Evolutionary conservation across 2,113 vertebrate species (phyloP).

Genomic region (Apeltes quadracus): DNA sequence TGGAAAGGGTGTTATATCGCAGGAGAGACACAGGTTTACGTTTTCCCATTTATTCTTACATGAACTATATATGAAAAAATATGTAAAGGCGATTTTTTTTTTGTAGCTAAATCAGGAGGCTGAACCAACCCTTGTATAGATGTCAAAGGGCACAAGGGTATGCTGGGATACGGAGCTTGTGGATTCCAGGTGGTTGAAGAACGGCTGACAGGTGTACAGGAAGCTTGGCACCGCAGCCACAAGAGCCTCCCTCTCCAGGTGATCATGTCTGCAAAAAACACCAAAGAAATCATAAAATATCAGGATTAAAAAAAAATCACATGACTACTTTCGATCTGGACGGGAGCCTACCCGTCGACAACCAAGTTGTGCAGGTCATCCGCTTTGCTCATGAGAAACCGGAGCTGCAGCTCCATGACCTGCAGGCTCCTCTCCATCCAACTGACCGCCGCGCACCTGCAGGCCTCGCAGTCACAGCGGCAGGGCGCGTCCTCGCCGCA

Average conservation of each 20-base stretch:
- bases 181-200: conserved; percentile 84
- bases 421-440: conserved; percentile 66
- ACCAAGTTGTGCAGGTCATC: conserved; percentile 78
- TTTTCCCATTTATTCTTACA: no score
- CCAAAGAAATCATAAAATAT: not conserved
- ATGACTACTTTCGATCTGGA: not conserved
- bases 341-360: conserved; percentile 34
- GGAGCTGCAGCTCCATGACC: conserved; percentile 75
- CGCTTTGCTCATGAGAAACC: conserved; percentile 78
- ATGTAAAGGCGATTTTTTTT: not conserved
- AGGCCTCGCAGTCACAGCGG: not conserved
- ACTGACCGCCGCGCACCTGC: conserved; percentile 12
- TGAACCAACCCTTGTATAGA: conserved; percentile 70
- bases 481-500: not conserved
- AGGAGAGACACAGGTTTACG: no score
- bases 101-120: not conserved
- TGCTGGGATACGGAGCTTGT: conserved; percentile 50
- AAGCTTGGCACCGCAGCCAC: conserved; percentile 74
- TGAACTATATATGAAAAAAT: no score
- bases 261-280: conserved; percentile 65
- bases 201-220: conserved; percentile 81
- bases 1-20: no score
- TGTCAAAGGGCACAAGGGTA: conserved; percentile 56
- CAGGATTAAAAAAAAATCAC: not conserved
- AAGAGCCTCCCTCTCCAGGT: conserved; percentile 68